phyloP scores from a whole-genome alignment of 2,888 invertebrate species.

The Andrena chrysosceles region DNA sequence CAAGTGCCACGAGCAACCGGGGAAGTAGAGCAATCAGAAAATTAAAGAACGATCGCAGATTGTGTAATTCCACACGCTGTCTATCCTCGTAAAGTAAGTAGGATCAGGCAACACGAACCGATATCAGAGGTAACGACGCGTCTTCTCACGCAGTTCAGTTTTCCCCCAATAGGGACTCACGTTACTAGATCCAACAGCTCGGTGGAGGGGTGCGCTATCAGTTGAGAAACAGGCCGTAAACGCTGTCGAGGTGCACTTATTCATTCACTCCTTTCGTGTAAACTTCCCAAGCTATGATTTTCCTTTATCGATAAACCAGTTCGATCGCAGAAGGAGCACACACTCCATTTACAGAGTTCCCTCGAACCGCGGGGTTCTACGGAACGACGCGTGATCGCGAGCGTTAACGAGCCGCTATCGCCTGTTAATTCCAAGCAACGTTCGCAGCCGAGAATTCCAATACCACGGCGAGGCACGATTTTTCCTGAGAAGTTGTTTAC shows the following conservation, averaged over 20 bases:
- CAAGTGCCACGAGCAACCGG: no score
- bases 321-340: slow-evolving; percentile 59
- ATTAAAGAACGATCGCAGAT: background rate
- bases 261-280: slow-evolving; percentile 55
- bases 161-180: slow-evolving; percentile 71
- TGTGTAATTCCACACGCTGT: background rate
- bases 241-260: slow-evolving; percentile 40
- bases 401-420: slow-evolving; percentile 66
- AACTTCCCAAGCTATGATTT: slow-evolving; percentile 59
- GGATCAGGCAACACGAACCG: slow-evolving; percentile 31
- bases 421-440: slow-evolving; percentile 63
- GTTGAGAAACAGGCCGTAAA: slow-evolving; percentile 33
- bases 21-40: background rate
- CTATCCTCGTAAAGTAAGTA: slow-evolving; percentile 6
- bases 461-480: slow-evolving; percentile 33
- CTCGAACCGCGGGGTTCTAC: slow-evolving; percentile 37
- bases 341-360: slow-evolving; percentile 40
- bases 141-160: slow-evolving; percentile 62
- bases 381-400: slow-evolving; percentile 38
- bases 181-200: slow-evolving; percentile 74
- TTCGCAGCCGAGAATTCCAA: slow-evolving; percentile 42
- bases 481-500: slow-evolving; percentile 50
- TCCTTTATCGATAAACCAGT: slow-evolving; percentile 71
- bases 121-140: slow-evolving; percentile 70
- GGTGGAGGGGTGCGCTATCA: slow-evolving; percentile 7